Base-by-base conservation (phyloP, 2,797 vertebrate genomes). In the Helostoma temminkii region DNA sequence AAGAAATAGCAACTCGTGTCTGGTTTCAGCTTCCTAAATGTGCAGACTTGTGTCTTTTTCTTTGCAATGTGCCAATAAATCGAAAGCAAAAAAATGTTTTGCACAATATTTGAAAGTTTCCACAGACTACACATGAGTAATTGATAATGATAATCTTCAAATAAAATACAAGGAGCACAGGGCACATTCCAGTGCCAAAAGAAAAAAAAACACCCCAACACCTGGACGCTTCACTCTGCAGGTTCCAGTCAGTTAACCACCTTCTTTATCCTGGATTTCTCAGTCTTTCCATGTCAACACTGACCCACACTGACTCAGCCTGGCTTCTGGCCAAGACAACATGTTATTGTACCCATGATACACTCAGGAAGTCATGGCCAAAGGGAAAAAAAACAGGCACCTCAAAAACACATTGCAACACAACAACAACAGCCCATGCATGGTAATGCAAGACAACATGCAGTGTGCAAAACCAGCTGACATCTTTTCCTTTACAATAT, bases 281-380 rank as follows among this genome's bases (percentile, higher is more conserved):
- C 9, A 2, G 2, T 32, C 16, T 55, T n/a, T 34, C 32, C 54
- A 47, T 8, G 36, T 49, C 34, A 73, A 70, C 70, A 71, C 28
- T 63, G 65, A 79, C 48, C 66, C 48, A 10, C 54, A 58, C 39
- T 57, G 54, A 34, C 19, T 14, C 21, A 65, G 47, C 6, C 24
- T 66, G 84, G 66, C 76, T 18, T 12, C 24, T 1, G 22, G 68
- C 68, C 87, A 78, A 18, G 21, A 53, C 71, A 74, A 58, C 79
- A 78, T 88, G 82, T 85, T 80, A 70, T 72, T 76, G 74, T 75
- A 48, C 24, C 78, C 72, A 58, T 59, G 65, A 69, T 28, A 47
- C 53, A 64, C 63, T 48, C 78, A 88, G 82, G 73, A 82, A 78
- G 74, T 82, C 82, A 62, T 11, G 52, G 71, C 52, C 71, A 64